A percentile compares a stretch with the other conserved stretches of the same genome.
Evolutionary conservation across 1,140 invertebrate species (phyloP).

Genomic region (Archegozetes longisetosus): DNA sequence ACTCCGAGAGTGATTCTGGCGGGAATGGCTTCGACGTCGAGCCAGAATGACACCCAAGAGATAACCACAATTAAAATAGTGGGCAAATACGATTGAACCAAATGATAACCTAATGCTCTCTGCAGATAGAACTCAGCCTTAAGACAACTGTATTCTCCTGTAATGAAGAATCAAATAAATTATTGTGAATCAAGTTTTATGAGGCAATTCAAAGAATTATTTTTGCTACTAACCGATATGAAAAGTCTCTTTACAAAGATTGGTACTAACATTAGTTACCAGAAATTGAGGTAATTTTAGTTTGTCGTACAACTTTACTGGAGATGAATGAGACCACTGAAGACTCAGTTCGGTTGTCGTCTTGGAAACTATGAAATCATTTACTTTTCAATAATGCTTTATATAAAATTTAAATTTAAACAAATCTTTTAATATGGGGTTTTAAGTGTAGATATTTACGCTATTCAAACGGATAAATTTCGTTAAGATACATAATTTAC

Average conservation of each 20-base stretch:
- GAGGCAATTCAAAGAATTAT: background rate
- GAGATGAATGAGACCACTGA: constrained; percentile 51
- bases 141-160: constrained; percentile 45
- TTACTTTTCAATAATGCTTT: too few species aligned
- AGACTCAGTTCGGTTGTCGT: constrained; percentile 42
- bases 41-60: constrained; percentile 49
- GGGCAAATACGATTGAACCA: constrained; percentile 47
- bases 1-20: constrained; percentile 44
- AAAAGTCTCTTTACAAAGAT: constrained; percentile 36
- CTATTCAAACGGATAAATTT: too few species aligned
- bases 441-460: too few species aligned
- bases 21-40: constrained; percentile 45
- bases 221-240: constrained; percentile 31
- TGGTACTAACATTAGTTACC: constrained; percentile 24
- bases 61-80: constrained; percentile 49
- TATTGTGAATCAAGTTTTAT: background rate
- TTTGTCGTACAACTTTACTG: constrained; percentile 53
- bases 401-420: too few species aligned
- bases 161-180: constrained; percentile 8
- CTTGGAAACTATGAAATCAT: constrained; percentile 24
- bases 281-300: constrained; percentile 63
- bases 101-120: constrained; percentile 42
- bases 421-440: too few species aligned
- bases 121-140: constrained; percentile 39
- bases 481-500: too few species aligned